A percentile compares a stretch with the other conserved stretches of the same genome.
phyloP scores from a whole-genome alignment of 2,888 invertebrate species.

The Magallana nippona region DNA sequence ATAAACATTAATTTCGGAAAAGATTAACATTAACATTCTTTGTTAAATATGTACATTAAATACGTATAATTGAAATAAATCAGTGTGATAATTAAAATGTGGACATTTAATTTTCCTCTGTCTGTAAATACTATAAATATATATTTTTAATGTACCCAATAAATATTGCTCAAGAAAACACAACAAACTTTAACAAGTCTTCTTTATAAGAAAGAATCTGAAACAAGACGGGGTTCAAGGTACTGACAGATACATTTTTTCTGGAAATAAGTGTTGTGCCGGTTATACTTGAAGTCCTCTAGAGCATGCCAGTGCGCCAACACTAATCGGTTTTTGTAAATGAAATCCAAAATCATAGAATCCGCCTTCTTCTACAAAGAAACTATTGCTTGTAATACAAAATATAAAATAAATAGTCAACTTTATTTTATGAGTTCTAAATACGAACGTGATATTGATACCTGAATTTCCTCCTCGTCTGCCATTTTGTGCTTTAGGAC shows the following conservation, averaged over 20 bases:
- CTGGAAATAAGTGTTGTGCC: not conserved
- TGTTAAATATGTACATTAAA: too few species aligned
- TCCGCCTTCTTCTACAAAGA: not conserved
- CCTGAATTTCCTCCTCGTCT: not conserved
- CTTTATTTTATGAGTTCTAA: too few species aligned
- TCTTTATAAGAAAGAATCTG: not conserved
- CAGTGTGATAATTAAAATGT: too few species aligned
- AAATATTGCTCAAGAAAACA: too few species aligned
- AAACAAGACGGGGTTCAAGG: not conserved
- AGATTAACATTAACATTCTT: too few species aligned
- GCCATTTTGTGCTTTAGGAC: not conserved
- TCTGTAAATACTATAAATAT: too few species aligned
- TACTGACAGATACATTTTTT: slow-evolving; percentile 9
- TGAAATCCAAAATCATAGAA: not conserved
- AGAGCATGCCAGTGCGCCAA: not conserved
- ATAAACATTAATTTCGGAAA: too few species aligned
- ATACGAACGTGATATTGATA: not conserved
- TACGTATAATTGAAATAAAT: too few species aligned
- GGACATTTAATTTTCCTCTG: too few species aligned
- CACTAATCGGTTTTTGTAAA: not conserved
- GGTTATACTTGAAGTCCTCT: slow-evolving; percentile 1
- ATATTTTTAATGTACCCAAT: too few species aligned
- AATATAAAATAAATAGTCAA: not conserved
- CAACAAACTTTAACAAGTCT: too few species aligned
- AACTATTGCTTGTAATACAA: too few species aligned